These are phyloP conservation scores for Folsomia candida DNA, from an alignment of 2,888 invertebrate genomes.

Conservation along the genomic window DNA sequence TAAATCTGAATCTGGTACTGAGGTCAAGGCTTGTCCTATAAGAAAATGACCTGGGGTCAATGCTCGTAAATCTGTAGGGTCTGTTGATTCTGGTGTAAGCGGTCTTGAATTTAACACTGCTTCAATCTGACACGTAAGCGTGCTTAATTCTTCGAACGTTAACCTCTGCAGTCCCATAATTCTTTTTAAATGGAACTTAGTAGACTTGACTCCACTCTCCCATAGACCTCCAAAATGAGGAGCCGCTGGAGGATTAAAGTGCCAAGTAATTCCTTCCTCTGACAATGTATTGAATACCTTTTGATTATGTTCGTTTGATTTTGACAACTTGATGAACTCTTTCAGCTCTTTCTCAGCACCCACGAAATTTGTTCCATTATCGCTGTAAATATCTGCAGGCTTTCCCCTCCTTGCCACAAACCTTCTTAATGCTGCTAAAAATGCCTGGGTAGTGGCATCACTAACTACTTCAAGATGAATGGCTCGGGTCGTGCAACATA, in stretches of 20 bases:
- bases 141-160: slow-evolving; percentile 52
- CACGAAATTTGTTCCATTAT: too few species aligned
- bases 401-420: too few species aligned
- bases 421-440: slow-evolving; percentile 51
- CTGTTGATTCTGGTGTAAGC: slow-evolving; percentile 42
- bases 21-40: too few species aligned
- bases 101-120: slow-evolving; percentile 52
- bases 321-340: too few species aligned
- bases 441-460: slow-evolving; percentile 51
- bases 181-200: slow-evolving; percentile 52
- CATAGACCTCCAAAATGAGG: slow-evolving; percentile 53
- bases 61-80: slow-evolving; percentile 49
- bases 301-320: too few species aligned
- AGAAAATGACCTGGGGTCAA: too few species aligned
- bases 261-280: slow-evolving; percentile 50
- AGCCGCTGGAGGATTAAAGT: slow-evolving; percentile 52
- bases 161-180: slow-evolving; percentile 47
- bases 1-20: too few species aligned
- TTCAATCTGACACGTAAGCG: slow-evolving; percentile 52
- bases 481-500: slow-evolving; percentile 20
- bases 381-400: too few species aligned
- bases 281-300: slow-evolving; percentile 10
- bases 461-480: too few species aligned
- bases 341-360: too few species aligned
- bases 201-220: slow-evolving; percentile 52